Evolutionary conservation across 2,797 vertebrate genomes (phyloP), one percentile per base, ranked within the genome.

Genomic region (Diplodus sargus): DNA sequence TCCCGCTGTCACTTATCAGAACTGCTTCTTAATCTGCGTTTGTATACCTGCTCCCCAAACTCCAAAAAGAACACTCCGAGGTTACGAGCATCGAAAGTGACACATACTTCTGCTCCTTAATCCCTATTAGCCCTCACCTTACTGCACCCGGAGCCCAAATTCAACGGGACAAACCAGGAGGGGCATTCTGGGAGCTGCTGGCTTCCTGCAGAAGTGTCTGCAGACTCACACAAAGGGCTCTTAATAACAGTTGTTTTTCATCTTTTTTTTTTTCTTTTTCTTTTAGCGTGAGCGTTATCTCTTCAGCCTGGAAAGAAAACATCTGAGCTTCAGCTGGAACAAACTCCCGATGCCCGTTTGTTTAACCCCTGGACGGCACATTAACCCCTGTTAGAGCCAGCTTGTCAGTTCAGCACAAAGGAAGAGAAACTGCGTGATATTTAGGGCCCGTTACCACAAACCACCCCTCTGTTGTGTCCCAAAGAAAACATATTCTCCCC

Each of bases 331-430:
- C 60, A 23, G 30, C 42, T 61, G 75, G 66, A 81, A 70, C 81
- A 85, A 92, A 87, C 79, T 79, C 76, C 81, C 74, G 87, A 85
- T 83, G 81, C 79, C 85, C 63, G 92, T 93, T 94, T 93, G 91
- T 90, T 94, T 95, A 95, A 95, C 94, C 94, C 89, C 70, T 91
- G 83, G 59, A 84, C 73, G 48, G 91, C 93, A 91, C 87, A 92
- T 95, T 94, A 95, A 94, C 93, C 94, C 90, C 93, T 85, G 91
- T 93, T 93, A 93, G 86, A 86, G 79, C 78, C 89, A 76, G 78
- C 86, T 86, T 90, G 90, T 90, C 91, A 90, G 89, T 66, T 87
- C 59, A 57, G 82, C 65, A 93, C 92, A 94, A 90, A 89, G 66
- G 85, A 78, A 34, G 69, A 56, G 53, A 78, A 78, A 4, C 68